Conservation (phyloP, 2,113 vertebrate species). For the Menura novaehollandiae region DNA sequence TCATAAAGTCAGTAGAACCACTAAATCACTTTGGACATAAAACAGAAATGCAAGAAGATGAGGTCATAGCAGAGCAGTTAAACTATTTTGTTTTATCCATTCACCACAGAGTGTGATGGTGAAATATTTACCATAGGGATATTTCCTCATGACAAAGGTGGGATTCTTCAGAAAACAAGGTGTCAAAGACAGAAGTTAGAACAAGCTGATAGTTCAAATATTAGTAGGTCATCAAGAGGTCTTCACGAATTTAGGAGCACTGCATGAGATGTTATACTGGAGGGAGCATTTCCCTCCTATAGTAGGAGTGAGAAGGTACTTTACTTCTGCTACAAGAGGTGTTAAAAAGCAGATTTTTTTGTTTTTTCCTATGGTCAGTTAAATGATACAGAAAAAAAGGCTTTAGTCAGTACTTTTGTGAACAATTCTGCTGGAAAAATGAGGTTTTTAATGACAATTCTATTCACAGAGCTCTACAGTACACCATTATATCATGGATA, state of each 20-base stretch:
- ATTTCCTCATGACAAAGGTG: background rate
- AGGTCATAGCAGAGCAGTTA: background rate
- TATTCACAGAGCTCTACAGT: background rate
- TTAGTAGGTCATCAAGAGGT: background rate
- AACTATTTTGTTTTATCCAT: background rate
- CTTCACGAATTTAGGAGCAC: background rate
- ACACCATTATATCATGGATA: background rate
- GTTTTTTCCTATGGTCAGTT: background rate
- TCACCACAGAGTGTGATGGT: background rate
- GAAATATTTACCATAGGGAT: background rate
- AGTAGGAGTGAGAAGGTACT: background rate
- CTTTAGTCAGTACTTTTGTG: background rate
- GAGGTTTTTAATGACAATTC: background rate
- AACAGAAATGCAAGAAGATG: background rate
- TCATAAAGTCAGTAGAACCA: background rate
- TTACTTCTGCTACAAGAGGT: background rate
- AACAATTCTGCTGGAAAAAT: background rate
- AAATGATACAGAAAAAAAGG: background rate
- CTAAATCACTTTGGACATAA: background rate
- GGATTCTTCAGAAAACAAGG: background rate
- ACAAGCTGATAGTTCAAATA: background rate
- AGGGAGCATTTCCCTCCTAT: background rate
- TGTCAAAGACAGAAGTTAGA: background rate
- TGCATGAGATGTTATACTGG: background rate
- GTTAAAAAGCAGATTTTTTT: background rate